These are phyloP conservation scores for Dreissena polymorpha DNA, from an alignment of 1,140 invertebrate species.

Conservation along the genomic window DNA sequence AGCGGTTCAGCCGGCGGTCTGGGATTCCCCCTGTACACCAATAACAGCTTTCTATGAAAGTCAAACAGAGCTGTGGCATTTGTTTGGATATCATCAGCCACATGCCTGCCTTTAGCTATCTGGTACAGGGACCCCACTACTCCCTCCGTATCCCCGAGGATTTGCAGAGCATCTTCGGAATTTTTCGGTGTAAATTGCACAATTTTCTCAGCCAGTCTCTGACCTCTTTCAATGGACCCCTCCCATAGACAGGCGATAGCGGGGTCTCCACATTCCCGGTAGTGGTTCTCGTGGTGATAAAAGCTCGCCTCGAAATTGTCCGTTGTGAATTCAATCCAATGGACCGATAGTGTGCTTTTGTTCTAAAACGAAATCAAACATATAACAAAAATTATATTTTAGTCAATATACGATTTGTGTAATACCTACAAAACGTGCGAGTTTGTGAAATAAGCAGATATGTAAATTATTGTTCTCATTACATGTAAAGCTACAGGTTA, in stretches of 20 bases:
- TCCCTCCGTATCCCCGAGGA: not conserved
- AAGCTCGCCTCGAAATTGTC: not conserved
- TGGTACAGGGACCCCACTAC: not conserved
- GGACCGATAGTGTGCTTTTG: too few relatives aligned
- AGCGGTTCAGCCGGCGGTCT: not conserved
- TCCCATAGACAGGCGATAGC: not conserved
- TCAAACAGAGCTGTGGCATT: not conserved
- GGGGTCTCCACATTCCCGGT: not conserved
- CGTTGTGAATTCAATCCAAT: not conserved
- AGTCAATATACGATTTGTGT: too few relatives aligned
- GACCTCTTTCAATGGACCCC: not conserved
- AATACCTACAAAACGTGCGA: too few relatives aligned
- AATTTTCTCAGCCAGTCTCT: not conserved
- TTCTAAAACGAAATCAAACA: too few relatives aligned
- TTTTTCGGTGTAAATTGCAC: not conserved
- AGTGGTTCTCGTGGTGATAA: not conserved
- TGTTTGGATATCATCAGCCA: not conserved
- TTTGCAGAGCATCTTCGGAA: not conserved
- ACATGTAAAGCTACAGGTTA: too few relatives aligned
- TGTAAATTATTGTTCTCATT: too few relatives aligned
- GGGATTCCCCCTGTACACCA: not conserved
- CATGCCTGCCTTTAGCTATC: not conserved
- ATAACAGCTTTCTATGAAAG: not conserved
- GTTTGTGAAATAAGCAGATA: too few relatives aligned
- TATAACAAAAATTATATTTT: too few relatives aligned